These are phyloP conservation scores for Crotalus adamanteus DNA, from an alignment of 2,797 vertebrate species.

Conservation along the genomic window DNA sequence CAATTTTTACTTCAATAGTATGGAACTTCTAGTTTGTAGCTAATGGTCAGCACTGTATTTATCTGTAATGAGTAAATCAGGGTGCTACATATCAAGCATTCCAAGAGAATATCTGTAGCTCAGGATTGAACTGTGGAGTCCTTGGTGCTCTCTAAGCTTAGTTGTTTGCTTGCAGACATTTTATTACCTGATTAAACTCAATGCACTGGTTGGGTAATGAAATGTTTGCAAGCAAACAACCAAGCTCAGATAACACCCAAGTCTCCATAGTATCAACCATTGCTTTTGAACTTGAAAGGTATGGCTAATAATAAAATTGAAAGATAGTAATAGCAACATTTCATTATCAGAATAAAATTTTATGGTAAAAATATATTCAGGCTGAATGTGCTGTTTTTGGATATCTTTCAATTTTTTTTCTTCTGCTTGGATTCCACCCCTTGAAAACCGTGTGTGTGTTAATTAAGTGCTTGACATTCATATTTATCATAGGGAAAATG, in stretches of 20 bases:
- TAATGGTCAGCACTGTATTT: not conserved
- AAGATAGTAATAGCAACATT: not conserved
- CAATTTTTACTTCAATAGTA: not conserved
- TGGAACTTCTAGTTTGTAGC: not conserved
- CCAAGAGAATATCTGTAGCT: not conserved
- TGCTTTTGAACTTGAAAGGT: not conserved
- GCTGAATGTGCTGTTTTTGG: not conserved
- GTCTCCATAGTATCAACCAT: not conserved
- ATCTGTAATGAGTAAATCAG: not conserved
- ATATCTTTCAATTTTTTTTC: not conserved
- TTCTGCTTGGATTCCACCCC: not conserved
- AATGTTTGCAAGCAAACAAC: not conserved
- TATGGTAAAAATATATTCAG: not conserved
- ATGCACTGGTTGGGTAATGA: not conserved
- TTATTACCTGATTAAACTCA: not conserved
- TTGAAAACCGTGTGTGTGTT: not conserved
- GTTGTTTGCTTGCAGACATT: not conserved
- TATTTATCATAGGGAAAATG: constrained; percentile 85
- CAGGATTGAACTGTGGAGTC: not conserved
- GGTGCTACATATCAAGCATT: not conserved
- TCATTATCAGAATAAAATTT: not conserved
- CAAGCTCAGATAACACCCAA: not conserved
- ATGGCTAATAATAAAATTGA: not conserved
- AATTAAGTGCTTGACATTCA: not conserved
- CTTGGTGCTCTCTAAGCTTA: not conserved